These are phyloP conservation scores for Papilio aristodemus DNA, from an alignment of 1,140 invertebrate genomes.

Conservation along the genomic window DNA sequence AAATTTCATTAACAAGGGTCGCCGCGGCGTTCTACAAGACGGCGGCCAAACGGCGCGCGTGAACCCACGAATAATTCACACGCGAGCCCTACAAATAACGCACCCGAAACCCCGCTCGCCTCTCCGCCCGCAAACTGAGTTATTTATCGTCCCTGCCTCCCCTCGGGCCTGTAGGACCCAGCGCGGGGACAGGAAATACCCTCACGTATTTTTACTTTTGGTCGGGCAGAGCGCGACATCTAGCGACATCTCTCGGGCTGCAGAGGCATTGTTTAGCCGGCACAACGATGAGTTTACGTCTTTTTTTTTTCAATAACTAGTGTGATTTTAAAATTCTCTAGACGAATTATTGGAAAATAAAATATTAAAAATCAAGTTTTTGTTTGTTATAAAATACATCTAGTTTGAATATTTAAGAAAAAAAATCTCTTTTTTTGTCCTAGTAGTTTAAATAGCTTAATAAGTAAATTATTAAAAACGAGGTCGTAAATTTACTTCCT, in stretches of 20 bases:
- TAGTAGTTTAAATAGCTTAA: too few species aligned
- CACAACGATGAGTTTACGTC: conserved; percentile 21
- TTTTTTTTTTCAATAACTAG: conserved; percentile 21
- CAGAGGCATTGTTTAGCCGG: conserved; percentile 41
- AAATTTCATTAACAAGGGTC: conserved; percentile 77
- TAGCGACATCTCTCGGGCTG: conserved; percentile 64
- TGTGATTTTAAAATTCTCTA: background rate
- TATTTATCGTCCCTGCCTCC: conserved; percentile 68
- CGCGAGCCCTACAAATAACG: conserved; percentile 77
- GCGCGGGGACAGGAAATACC: conserved; percentile 69
- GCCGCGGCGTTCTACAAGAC: conserved; percentile 61
- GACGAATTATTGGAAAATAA: background rate
- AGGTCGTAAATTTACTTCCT: too few species aligned
- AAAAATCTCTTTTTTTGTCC: too few species aligned
- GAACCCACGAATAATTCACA: conserved; percentile 79
- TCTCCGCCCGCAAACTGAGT: conserved; percentile 67
- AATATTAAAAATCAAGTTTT: too few species aligned
- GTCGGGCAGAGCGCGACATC: conserved; percentile 49
- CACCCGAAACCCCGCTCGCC: conserved; percentile 42
- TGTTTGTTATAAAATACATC: too few species aligned
- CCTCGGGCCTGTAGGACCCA: conserved; percentile 41
- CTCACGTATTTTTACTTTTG: conserved; percentile 74
- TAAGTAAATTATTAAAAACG: too few species aligned
- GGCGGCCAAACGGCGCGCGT: conserved; percentile 72
- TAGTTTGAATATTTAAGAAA: too few species aligned